These are phyloP conservation scores for Synergus laeviventris DNA, from an alignment of 2,888 invertebrate genomes.

Conservation along the genomic window DNA sequence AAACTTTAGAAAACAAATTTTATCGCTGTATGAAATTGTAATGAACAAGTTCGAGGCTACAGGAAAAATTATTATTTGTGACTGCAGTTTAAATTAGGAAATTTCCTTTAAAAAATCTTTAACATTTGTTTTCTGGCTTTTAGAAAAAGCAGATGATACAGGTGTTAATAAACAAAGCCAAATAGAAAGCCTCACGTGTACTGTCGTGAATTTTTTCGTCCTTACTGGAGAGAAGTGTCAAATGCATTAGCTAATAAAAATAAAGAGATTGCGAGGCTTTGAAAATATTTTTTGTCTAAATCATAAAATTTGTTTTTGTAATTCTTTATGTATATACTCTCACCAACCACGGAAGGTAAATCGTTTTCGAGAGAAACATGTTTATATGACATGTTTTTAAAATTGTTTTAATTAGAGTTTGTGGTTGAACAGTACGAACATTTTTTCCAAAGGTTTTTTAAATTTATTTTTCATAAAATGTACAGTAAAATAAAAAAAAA, in stretches of 20 bases:
- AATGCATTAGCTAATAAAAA: not conserved
- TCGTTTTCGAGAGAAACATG: not conserved
- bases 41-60: not conserved
- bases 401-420: not conserved
- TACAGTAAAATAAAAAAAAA: too few species aligned
- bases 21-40: not conserved
- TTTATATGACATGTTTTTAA: not conserved
- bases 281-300: not conserved
- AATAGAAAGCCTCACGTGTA: slow-evolving; percentile 25
- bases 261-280: not conserved
- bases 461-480: not conserved
- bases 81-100: not conserved
- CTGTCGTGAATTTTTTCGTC: slow-evolving; percentile 1
- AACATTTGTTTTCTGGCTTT: not conserved
- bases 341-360: not conserved
- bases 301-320: not conserved
- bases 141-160: slow-evolving; percentile 1
- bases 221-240: not conserved
- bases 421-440: not conserved
- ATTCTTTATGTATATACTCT: not conserved
- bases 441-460: not conserved
- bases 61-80: not conserved
- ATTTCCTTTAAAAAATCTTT: not conserved
- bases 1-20: not conserved
- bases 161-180: slow-evolving; percentile 16